These are phyloP conservation scores for Onychostoma macrolepis DNA, from an alignment of 2,113 vertebrate species.

Conservation along the genomic window DNA sequence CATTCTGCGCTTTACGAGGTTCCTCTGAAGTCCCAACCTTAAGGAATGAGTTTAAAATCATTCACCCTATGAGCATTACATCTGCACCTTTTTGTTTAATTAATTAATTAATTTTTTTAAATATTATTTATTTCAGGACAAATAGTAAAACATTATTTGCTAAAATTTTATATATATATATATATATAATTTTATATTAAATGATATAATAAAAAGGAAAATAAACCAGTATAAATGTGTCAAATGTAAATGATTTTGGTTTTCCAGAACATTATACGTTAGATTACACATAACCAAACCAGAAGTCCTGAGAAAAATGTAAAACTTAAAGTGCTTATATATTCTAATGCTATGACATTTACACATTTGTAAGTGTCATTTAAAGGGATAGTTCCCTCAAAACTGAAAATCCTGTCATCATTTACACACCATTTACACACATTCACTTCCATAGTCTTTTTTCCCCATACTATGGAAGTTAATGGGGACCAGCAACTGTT, in stretches of 20 bases:
- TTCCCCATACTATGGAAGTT: neutral
- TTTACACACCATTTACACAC: too few relatives aligned
- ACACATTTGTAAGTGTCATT: neutral
- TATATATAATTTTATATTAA: too few relatives aligned
- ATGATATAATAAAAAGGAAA: neutral
- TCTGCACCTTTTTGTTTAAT: neutral
- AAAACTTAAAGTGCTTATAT: neutral
- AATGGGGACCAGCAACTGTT: too few relatives aligned
- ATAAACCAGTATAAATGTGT: neutral
- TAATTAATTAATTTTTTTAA: neutral
- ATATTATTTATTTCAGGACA: neutral
- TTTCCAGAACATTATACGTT: too few relatives aligned
- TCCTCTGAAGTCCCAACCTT: slow-evolving; percentile 65
- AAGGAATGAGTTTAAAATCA: slow-evolving; percentile 1
- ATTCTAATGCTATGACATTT: neutral
- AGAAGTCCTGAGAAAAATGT: neutral
- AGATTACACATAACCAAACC: too few relatives aligned
- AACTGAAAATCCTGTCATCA: too few relatives aligned
- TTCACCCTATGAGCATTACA: slow-evolving; percentile 4
- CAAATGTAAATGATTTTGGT: neutral
- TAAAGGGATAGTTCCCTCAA: too few relatives aligned
- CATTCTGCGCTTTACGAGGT: slow-evolving; percentile 77
- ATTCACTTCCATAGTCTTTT: too few relatives aligned
- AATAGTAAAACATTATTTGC: neutral
- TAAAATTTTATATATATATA: too few relatives aligned